Conservation (phyloP, 2,888 invertebrate genomes). For the Ophonus ardosiacus region DNA sequence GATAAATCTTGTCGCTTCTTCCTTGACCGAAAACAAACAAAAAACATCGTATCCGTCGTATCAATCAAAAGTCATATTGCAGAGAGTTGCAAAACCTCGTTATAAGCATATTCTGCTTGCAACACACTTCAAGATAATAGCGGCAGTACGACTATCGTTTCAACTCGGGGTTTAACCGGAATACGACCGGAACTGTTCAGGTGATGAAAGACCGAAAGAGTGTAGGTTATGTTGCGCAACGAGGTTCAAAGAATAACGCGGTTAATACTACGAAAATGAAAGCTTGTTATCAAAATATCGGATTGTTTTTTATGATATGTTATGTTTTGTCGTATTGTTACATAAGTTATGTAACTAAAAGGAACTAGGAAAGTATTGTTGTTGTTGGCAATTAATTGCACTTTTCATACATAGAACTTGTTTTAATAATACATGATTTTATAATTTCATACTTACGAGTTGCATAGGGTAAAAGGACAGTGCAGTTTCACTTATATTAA, state of each 20-base stretch:
- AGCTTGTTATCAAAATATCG: conserved; percentile 40
- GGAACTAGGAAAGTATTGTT: too few species aligned
- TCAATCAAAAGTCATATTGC: conserved; percentile 49
- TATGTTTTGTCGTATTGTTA: conserved; percentile 36
- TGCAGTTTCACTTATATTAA: too few species aligned
- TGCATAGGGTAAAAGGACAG: too few species aligned
- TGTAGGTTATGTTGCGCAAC: not conserved
- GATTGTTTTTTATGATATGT: conserved; percentile 31
- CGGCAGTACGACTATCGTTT: conserved; percentile 16
- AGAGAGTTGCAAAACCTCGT: conserved; percentile 50
- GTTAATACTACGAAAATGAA: conserved; percentile 8
- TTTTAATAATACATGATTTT: too few species aligned
- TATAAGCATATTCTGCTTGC: conserved; percentile 33
- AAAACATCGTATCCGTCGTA: conserved; percentile 36
- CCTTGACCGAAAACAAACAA: conserved; percentile 37
- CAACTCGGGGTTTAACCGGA: conserved; percentile 36
- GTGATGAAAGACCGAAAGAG: conserved; percentile 30
- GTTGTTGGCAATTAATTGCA: too few species aligned
- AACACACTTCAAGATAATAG: conserved; percentile 42
- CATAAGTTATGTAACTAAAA: not conserved
- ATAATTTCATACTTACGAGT: too few species aligned
- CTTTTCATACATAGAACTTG: too few species aligned
- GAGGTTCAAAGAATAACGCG: conserved; percentile 2
- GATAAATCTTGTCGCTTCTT: conserved; percentile 1
- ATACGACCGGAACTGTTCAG: conserved; percentile 51